Evolutionary conservation across 2,888 invertebrate genomes (phyloP).

Genomic region (Kuschelorhynchus macadamiae): DNA sequence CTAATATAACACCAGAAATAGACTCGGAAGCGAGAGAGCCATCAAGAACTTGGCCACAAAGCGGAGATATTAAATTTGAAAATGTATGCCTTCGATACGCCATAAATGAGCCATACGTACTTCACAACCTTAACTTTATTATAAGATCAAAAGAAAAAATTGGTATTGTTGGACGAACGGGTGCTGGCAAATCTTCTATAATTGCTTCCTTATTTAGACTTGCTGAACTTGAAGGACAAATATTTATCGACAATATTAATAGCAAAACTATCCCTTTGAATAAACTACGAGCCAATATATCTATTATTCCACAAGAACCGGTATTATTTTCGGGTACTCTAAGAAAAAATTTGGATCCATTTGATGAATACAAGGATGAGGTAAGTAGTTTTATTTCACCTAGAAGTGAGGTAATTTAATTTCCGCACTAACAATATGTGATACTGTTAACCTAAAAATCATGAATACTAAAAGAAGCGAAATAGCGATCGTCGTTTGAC

Average conservation of each 20-base stretch:
- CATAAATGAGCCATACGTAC: conserved; percentile 78
- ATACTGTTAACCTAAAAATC: too few relatives aligned
- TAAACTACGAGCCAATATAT: conserved; percentile 81
- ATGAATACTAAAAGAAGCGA: too few relatives aligned
- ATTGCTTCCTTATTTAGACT: conserved; percentile 85
- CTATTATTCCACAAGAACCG: conserved; percentile 90
- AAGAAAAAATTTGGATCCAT: conserved; percentile 91
- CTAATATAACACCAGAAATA: conserved; percentile 80
- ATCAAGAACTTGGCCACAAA: conserved; percentile 79
- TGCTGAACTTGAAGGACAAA: conserved; percentile 80
- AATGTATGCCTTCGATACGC: conserved; percentile 81
- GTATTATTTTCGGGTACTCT: conserved; percentile 89
- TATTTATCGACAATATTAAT: conserved; percentile 84
- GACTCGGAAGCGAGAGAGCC: conserved; percentile 72
- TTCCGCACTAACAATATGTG: too few relatives aligned
- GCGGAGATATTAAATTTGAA: conserved; percentile 78
- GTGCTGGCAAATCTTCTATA: conserved; percentile 84
- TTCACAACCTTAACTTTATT: conserved; percentile 79
- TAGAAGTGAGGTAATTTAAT: too few relatives aligned
- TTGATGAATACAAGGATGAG: conserved; percentile 82
- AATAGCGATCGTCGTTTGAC: too few relatives aligned
- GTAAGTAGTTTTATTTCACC: conserved; percentile 62
- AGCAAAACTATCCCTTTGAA: conserved; percentile 79
- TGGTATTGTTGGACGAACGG: conserved; percentile 82
- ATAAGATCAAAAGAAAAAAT: conserved; percentile 80